Evolutionary conservation across 1,140 invertebrate species (phyloP).

Genomic region (Penaeus japonicus): DNA sequence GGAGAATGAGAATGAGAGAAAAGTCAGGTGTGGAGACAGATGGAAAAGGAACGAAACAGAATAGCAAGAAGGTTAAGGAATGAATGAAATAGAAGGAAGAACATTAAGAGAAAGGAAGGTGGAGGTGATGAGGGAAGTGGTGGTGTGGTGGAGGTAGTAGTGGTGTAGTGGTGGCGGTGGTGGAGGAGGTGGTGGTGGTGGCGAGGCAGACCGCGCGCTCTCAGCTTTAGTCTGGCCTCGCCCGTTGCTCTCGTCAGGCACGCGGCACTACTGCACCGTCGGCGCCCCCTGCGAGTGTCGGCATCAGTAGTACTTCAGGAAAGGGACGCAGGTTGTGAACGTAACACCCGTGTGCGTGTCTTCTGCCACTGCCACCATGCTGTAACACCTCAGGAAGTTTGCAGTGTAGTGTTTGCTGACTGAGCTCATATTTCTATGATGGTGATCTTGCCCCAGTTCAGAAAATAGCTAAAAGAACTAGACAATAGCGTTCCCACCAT

Average conservation of each 20-base stretch:
- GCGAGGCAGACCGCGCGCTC: not conserved
- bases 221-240: constrained; percentile 44
- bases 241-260: constrained; percentile 1
- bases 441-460: too few relatives aligned
- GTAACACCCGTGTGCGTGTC: too few relatives aligned
- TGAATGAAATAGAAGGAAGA: not conserved
- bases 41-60: not conserved
- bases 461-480: too few relatives aligned
- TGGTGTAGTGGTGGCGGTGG: not conserved
- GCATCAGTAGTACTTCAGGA: too few relatives aligned
- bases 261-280: not conserved
- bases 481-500: too few relatives aligned
- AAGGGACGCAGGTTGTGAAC: too few relatives aligned
- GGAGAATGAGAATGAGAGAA: not conserved
- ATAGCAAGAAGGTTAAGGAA: not conserved
- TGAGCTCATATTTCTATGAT: too few relatives aligned
- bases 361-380: too few relatives aligned
- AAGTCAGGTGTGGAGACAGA: not conserved
- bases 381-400: too few relatives aligned
- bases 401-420: too few relatives aligned
- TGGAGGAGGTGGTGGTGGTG: not conserved
- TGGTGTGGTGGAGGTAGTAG: not conserved
- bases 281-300: not conserved
- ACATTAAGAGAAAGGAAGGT: not conserved
- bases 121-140: not conserved